phyloP scores from a whole-genome alignment of 1,140 invertebrate species.

The Heliothis virescens region DNA sequence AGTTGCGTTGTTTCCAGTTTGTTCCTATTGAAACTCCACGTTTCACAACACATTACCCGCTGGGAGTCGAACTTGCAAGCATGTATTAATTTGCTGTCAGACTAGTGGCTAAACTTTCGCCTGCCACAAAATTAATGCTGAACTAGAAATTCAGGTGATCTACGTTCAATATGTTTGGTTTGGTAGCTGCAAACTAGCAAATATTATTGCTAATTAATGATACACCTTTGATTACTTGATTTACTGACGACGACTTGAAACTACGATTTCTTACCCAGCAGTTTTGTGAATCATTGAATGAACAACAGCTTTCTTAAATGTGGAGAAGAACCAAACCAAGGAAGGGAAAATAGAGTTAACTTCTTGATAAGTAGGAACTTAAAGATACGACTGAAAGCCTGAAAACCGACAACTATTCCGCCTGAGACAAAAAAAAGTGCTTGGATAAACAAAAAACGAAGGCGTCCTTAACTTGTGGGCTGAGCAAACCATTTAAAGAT shows the following conservation, averaged over 20 bases:
- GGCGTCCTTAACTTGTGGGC: not conserved
- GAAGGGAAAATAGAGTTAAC: too few relatives aligned
- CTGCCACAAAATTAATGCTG: conserved; percentile 13
- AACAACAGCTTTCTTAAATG: too few relatives aligned
- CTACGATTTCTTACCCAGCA: not conserved
- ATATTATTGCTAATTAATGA: too few relatives aligned
- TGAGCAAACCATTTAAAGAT: conserved; percentile 1
- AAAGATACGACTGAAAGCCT: not conserved
- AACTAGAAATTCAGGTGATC: not conserved
- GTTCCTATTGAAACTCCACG: not conserved
- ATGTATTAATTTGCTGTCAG: conserved; percentile 22
- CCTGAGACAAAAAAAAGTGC: not conserved
- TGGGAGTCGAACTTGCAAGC: conserved; percentile 20
- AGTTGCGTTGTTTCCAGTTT: not conserved
- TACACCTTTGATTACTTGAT: too few relatives aligned
- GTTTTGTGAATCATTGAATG: not conserved
- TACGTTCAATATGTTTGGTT: not conserved
- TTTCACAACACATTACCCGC: conserved; percentile 27
- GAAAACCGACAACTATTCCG: not conserved
- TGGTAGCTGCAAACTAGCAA: too few relatives aligned
- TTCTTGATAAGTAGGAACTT: too few relatives aligned
- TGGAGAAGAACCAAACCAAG: too few relatives aligned
- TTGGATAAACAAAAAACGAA: not conserved
- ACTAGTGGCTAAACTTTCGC: conserved; percentile 14
- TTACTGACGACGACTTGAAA: too few relatives aligned